These are phyloP conservation scores for Nephrotoma appendiculata DNA, from an alignment of 2,888 invertebrate genomes.

Conservation along the genomic window DNA sequence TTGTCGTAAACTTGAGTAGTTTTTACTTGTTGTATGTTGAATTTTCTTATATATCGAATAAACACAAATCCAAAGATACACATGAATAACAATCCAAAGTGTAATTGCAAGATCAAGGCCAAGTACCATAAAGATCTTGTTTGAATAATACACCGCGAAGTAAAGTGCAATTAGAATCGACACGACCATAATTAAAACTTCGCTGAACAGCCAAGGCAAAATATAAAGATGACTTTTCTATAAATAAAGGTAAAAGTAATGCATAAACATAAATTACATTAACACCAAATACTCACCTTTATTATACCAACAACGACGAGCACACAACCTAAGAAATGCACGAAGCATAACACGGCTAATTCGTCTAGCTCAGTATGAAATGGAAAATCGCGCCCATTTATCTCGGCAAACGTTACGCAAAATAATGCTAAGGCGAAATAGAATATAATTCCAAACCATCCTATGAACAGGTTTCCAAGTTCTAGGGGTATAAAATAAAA, in stretches of 20 bases:
- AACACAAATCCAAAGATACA: neutral
- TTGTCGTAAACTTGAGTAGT: neutral
- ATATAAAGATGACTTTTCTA: neutral
- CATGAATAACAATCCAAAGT: neutral
- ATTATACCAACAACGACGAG: neutral
- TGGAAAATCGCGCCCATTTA: neutral
- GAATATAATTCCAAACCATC: neutral
- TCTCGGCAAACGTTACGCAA: neutral
- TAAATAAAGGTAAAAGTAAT: neutral
- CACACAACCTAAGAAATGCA: neutral
- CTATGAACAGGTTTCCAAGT: neutral
- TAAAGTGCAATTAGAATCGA: neutral
- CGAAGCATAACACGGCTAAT: neutral
- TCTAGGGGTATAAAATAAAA: neutral
- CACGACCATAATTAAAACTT: neutral
- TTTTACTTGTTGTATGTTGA: neutral
- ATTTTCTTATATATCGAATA: neutral
- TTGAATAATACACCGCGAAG: neutral
- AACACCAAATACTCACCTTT: neutral
- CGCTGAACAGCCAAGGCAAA: neutral
- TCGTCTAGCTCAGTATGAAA: neutral
- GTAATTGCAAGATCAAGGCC: neutral
- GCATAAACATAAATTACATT: neutral
- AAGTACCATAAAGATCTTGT: neutral
- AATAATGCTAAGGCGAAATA: neutral